phyloP scores from a whole-genome alignment of 2,888 invertebrate genomes.

The Panzeria rudis region DNA sequence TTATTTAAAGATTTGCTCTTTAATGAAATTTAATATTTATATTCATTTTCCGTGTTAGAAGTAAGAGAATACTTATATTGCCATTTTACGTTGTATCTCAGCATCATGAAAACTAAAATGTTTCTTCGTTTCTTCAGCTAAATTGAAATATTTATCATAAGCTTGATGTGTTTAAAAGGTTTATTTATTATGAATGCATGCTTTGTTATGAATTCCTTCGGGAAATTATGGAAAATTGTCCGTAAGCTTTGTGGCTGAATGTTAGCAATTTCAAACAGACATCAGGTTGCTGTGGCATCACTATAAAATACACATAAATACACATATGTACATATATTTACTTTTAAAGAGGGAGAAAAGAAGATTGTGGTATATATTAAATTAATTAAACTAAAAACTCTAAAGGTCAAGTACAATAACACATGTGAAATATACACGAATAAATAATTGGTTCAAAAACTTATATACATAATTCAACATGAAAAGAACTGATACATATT shows the following conservation, averaged over 20 bases:
- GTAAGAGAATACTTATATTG: neutral
- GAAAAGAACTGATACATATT: too few relatives aligned
- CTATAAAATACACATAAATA: slow-evolving; percentile 41
- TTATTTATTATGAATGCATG: slow-evolving; percentile 18
- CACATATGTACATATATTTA: neutral
- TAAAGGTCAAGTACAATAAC: slow-evolving; percentile 9
- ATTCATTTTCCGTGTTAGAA: neutral
- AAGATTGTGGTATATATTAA: neutral
- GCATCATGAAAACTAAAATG: neutral
- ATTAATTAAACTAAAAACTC: slow-evolving; percentile 15
- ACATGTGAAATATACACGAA: too few relatives aligned
- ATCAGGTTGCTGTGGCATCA: slow-evolving; percentile 35
- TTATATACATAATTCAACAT: too few relatives aligned
- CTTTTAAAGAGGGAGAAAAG: neutral
- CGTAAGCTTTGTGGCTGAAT: slow-evolving; percentile 43
- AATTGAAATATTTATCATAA: slow-evolving; percentile 37
- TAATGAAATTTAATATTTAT: slow-evolving; percentile 46
- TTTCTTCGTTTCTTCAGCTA: neutral
- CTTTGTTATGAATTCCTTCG: slow-evolving; percentile 42
- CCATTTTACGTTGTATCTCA: neutral
- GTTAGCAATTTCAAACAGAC: slow-evolving; percentile 54
- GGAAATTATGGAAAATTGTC: slow-evolving; percentile 65
- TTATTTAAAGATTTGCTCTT: slow-evolving; percentile 38
- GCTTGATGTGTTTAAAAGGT: slow-evolving; percentile 35
- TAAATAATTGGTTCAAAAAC: too few relatives aligned